Evolutionary conservation across 2,888 invertebrate genomes (phyloP), one percentile per base, ranked within the genome.

Genomic region (Ceramica pisi): DNA sequence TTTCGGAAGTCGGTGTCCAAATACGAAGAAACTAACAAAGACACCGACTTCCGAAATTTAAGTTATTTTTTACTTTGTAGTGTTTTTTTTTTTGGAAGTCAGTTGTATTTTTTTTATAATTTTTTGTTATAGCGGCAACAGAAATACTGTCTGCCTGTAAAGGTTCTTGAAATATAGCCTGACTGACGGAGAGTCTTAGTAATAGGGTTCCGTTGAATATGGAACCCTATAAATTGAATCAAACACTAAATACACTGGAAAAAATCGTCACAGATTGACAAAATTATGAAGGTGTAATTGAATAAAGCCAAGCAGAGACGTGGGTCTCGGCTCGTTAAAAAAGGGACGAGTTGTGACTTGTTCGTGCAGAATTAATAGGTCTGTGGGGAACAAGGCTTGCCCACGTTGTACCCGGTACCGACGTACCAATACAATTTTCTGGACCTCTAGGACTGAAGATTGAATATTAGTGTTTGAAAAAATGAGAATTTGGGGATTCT

Each of bases 341-440:
- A 79, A 59, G 79, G 72, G 72, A 74, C 64, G 79, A 78, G 75
- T 67, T 80, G 80, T 51, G 78, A 67, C 67, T 63, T 57, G 75
- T 68, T 61, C 80, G 77, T 74, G 75, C 46, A 56, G 67, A 74
- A 78, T 80, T 61, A 67, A 74, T 66, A 65, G 51, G 46, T 56
- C 46, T 35, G 51, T 2, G 46, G 60, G 71, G 65, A 57, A 59
- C 61, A 53, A 57, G 76, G 26, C 46, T n/a, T 7, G 44, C n/a
- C 4, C 53, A 64, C 67, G 78, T 62, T 56, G 50, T 46, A 53
- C 53, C n/a, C 59, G 9, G 50, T 48, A 38, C 23, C n/a, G 41
- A 78, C 51, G 12, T 64, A 50, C 56, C 64, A 75, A 77, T 44
- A 78, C 72, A 78, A 78, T 76, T 78, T 63, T 12, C 23, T 41